Evolutionary conservation across 2,113 vertebrate genomes (phyloP).

Genomic region (Centropus unirufus): DNA sequence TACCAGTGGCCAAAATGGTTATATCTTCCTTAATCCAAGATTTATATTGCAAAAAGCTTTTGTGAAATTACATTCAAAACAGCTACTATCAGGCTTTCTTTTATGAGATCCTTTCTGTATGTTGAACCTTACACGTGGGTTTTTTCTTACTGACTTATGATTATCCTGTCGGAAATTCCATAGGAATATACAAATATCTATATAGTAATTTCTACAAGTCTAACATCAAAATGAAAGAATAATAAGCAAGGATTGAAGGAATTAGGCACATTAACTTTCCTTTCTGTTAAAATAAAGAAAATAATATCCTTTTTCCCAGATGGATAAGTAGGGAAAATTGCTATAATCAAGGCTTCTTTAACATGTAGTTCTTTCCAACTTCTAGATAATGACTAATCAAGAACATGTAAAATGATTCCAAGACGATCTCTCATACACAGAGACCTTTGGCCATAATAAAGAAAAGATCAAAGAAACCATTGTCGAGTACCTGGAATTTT

Average conservation of each 20-base stretch:
- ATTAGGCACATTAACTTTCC: neutral
- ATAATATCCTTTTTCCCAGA: neutral
- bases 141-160: neutral
- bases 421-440: neutral
- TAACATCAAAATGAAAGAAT: neutral
- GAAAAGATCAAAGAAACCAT: neutral
- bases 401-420: neutral
- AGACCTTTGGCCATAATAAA: neutral
- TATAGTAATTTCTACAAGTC: neutral
- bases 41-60: neutral
- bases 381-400: neutral
- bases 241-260: neutral
- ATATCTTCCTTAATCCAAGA: neutral
- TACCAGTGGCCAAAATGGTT: neutral
- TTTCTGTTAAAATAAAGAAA: neutral
- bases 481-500: neutral
- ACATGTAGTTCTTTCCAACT: neutral
- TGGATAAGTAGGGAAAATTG: neutral
- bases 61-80: neutral
- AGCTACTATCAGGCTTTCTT: neutral
- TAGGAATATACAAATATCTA: neutral
- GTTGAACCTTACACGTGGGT: neutral
- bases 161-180: neutral
- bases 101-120: neutral
- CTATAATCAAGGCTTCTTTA: neutral